Evolutionary conservation across 2,888 invertebrate species (phyloP).

Genomic region (Bombylius major): DNA sequence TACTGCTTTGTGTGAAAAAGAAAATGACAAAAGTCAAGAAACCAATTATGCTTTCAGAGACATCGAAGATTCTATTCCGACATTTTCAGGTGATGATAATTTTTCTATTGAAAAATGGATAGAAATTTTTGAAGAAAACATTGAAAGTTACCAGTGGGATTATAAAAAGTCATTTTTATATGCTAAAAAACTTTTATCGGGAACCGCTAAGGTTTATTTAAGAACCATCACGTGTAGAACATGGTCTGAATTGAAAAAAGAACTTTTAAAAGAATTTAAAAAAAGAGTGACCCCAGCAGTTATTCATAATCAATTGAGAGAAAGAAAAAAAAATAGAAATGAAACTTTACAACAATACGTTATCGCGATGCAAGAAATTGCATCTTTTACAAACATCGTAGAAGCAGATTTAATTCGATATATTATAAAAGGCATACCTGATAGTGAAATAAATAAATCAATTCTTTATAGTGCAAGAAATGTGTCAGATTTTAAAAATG

Average conservation of each 20-base stretch:
- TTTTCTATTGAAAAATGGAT: conserved; percentile 9
- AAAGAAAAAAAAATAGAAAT: conserved; percentile 5
- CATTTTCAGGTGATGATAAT: conserved; percentile 11
- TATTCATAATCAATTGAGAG: conserved; percentile 4
- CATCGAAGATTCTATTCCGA: conserved; percentile 8
- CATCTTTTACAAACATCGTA: conserved; percentile 1
- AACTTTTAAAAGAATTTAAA: conserved; percentile 6
- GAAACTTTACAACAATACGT: conserved; percentile 9
- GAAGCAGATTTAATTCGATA: conserved; percentile 7
- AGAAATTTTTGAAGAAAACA: conserved; percentile 7
- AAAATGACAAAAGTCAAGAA: not conserved
- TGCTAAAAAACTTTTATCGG: conserved; percentile 4
- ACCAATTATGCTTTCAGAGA: conserved; percentile 7
- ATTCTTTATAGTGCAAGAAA: conserved; percentile 3
- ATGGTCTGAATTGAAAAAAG: conserved; percentile 8
- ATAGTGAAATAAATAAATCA: conserved; percentile 4
- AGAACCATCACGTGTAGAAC: conserved; percentile 3
- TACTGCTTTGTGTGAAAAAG: too few relatives aligned
- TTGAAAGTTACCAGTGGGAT: conserved; percentile 3
- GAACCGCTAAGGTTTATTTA: conserved; percentile 8
- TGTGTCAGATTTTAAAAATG: conserved; percentile 4
- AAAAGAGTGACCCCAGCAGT: conserved; percentile 5
- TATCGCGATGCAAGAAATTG: conserved; percentile 9
- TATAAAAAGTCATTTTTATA: conserved; percentile 8
- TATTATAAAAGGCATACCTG: conserved; percentile 8